These are phyloP conservation scores for Octomys mimax DNA, from an alignment of 2,797 vertebrate genomes.

Conservation along the genomic window DNA sequence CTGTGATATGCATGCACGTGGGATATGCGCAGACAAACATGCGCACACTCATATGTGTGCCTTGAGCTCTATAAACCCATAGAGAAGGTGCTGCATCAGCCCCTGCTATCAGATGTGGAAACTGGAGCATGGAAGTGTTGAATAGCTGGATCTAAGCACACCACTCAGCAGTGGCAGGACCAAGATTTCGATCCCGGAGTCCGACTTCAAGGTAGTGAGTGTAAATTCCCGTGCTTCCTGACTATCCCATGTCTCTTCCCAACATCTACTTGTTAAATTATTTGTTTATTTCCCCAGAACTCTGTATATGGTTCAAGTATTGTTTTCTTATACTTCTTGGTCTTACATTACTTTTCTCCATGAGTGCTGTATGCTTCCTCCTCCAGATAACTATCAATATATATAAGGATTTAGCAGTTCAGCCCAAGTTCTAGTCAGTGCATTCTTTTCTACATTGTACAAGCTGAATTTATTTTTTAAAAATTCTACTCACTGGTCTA, in stretches of 20 bases:
- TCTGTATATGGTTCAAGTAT: slow-evolving; percentile 17
- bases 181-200: background rate
- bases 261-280: slow-evolving; percentile 7
- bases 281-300: background rate
- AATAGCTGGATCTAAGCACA: background rate
- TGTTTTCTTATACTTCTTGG: background rate
- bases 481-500: background rate
- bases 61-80: background rate
- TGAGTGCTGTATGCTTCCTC: background rate
- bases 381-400: background rate
- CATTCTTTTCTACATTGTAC: background rate
- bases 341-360: slow-evolving; percentile 11
- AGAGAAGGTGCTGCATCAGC: slow-evolving; percentile 32
- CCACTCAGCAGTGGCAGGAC: background rate
- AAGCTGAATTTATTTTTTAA: background rate
- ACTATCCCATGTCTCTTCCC: background rate
- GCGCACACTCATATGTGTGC: background rate
- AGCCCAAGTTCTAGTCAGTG: background rate
- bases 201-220: background rate
- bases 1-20: background rate
- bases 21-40: background rate
- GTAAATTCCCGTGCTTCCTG: background rate
- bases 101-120: slow-evolving; percentile 2
- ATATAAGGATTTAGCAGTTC: background rate
- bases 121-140: background rate